A percentile compares a stretch with the other conserved stretches of the same genome.
phyloP scores from a whole-genome alignment of 2,888 invertebrate genomes.

The Drosophila monieri region DNA sequence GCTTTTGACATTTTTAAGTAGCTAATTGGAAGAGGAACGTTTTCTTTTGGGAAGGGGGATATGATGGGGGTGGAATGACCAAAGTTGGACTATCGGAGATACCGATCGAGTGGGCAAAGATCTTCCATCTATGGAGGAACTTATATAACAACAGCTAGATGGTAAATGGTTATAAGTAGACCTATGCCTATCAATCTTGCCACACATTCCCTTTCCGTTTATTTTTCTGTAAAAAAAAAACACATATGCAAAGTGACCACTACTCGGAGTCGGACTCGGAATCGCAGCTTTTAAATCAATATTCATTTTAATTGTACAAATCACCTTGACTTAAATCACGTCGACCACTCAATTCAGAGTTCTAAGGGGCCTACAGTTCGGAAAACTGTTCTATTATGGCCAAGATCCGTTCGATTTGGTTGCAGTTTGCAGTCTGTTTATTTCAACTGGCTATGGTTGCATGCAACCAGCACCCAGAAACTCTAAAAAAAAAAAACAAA shows the following conservation, averaged over 20 bases:
- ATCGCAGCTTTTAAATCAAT: constrained; percentile 72
- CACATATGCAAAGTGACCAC: constrained; percentile 42
- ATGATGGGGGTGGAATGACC: constrained; percentile 20
- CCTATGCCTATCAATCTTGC: constrained; percentile 1
- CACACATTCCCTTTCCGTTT: constrained; percentile 24
- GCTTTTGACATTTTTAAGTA: constrained; percentile 57
- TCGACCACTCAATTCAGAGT: constrained; percentile 58
- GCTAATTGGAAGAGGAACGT: constrained; percentile 63
- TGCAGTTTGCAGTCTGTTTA: constrained; percentile 15
- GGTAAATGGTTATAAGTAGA: background rate
- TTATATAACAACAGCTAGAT: background rate
- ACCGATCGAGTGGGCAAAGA: constrained; percentile 5
- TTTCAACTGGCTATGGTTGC: constrained; percentile 54
- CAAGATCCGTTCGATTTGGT: constrained; percentile 42
- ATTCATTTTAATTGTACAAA: constrained; percentile 76
- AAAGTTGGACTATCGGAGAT: constrained; percentile 22
- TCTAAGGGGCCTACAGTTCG: constrained; percentile 34
- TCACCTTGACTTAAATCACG: constrained; percentile 74
- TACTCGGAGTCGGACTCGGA: constrained; percentile 34
- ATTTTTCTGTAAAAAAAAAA: background rate
- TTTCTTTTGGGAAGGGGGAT: constrained; percentile 26
- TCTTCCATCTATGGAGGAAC: background rate
- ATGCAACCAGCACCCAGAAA: constrained; percentile 52
- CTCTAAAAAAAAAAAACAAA: constrained; percentile 7
- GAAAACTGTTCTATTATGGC: constrained; percentile 69